Evolutionary conservation across 2,888 invertebrate genomes (phyloP).

Genomic region (Eristalinus aeneus): DNA sequence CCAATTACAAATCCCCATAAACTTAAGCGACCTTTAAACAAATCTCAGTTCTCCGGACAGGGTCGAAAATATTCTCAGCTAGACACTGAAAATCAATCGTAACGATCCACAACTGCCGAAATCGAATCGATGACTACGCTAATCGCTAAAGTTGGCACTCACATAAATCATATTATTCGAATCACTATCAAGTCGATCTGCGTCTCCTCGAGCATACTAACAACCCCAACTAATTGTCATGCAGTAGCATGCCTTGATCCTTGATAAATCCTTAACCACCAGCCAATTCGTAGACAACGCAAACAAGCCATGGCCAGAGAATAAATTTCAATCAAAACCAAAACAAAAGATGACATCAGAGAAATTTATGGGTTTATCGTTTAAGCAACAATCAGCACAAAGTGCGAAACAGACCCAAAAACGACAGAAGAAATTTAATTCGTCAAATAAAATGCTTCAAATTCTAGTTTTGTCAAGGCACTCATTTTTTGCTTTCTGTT

Average conservation of each 20-base stretch:
- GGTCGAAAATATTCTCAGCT: not conserved
- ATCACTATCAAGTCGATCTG: not conserved
- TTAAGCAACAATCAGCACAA: not conserved
- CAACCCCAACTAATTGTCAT: not conserved
- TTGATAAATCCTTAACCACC: not conserved
- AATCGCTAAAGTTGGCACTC: not conserved
- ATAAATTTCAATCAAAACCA: conserved; percentile 8
- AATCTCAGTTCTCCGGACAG: not conserved
- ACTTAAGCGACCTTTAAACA: not conserved
- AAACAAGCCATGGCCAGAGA: conserved; percentile 8
- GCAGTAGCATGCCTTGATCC: not conserved
- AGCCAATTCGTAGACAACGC: not conserved
- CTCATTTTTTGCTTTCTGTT: not conserved
- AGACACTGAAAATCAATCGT: too few species aligned
- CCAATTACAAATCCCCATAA: not conserved
- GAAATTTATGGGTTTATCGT: conserved; percentile 16
- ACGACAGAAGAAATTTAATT: not conserved
- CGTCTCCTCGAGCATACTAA: not conserved
- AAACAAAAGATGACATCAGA: conserved; percentile 34
- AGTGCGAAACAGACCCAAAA: not conserved
- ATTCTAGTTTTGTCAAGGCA: not conserved
- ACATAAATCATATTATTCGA: not conserved
- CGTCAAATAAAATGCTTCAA: not conserved
- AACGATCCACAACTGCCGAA: not conserved
- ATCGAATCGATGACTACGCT: not conserved